These are phyloP conservation scores for Mastomys natalensis DNA, from an alignment of 2,113 vertebrate genomes.

Conservation along the genomic window DNA sequence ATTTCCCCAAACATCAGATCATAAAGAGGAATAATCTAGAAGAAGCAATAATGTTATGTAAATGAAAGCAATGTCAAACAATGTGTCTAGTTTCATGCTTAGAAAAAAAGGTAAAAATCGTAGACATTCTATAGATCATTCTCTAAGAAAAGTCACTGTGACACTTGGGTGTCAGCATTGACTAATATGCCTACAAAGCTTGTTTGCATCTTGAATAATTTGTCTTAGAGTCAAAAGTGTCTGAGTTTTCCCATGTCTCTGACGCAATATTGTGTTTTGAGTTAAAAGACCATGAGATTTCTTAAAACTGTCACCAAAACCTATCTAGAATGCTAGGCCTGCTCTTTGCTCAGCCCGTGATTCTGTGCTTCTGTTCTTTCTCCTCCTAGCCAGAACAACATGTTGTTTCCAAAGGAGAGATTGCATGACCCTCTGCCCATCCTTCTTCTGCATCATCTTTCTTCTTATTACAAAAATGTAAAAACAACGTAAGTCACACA, in stretches of 20 bases:
- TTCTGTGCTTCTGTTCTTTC: neutral
- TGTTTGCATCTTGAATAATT: conserved; percentile 5
- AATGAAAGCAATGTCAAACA: conserved; percentile 3
- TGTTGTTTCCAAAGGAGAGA: neutral
- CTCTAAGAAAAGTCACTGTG: neutral
- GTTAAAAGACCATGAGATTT: conserved; percentile 10
- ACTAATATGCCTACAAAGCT: neutral
- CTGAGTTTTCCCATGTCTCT: conserved; percentile 22
- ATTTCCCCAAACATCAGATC: neutral
- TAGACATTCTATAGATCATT: neutral
- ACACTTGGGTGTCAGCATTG: neutral
- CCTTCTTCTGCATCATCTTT: conserved; percentile 16
- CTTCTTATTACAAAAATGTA: neutral
- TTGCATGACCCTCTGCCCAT: neutral
- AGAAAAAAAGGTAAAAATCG: neutral
- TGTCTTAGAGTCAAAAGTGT: conserved; percentile 22
- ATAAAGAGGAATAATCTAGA: conserved; percentile 2
- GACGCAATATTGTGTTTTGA: neutral
- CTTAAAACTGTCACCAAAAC: conserved; percentile 23
- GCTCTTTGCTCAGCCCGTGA: neutral
- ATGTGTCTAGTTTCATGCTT: neutral
- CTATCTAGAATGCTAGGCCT: neutral
- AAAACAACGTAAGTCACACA: neutral
- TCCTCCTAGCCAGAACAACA: conserved; percentile 8
- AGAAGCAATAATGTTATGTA: neutral